Conservation (phyloP, 2,797 vertebrate genomes). For the Champsocephalus esox region DNA sequence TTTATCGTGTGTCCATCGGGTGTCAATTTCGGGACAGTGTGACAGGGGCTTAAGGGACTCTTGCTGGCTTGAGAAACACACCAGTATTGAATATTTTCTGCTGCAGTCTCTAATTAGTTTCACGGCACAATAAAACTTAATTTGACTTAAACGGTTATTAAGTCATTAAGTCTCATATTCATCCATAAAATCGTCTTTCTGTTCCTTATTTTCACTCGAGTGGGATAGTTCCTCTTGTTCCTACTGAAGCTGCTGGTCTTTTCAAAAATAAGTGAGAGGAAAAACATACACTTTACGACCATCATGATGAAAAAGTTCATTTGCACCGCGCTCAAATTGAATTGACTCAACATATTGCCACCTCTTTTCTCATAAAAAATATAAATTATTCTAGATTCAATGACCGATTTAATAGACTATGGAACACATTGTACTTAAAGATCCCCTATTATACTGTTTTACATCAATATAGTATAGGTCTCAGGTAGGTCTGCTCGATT, state of each 20-base stretch:
- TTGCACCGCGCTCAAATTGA: not conserved
- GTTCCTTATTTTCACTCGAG: not conserved
- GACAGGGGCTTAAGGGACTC: constrained; percentile 9
- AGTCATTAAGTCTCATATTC: constrained; percentile 51
- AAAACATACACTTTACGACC: constrained; percentile 1
- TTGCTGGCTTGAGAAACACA: constrained; percentile 27
- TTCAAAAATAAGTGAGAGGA: constrained; percentile 13
- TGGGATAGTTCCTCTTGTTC: not conserved
- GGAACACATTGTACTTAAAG: not conserved
- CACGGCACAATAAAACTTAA: constrained; percentile 45
- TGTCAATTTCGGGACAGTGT: too few relatives aligned
- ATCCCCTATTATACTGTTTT: too few relatives aligned
- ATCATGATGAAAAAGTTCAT: constrained; percentile 5
- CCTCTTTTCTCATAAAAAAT: not conserved
- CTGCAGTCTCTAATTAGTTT: constrained; percentile 50
- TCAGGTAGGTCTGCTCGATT: too few relatives aligned
- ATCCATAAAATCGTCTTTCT: constrained; percentile 33
- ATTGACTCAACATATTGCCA: not conserved
- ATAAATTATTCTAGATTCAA: not conserved
- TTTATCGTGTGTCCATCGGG: too few relatives aligned
- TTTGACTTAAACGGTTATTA: constrained; percentile 51
- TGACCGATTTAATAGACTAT: not conserved
- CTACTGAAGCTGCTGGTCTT: constrained; percentile 19
- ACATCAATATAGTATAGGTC: too few relatives aligned
- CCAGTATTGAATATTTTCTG: constrained; percentile 35